A percentile compares a stretch with the other conserved stretches of the same genome.
phyloP scores from a whole-genome alignment of 2,797 vertebrate genomes.

The Sylvia borin region DNA sequence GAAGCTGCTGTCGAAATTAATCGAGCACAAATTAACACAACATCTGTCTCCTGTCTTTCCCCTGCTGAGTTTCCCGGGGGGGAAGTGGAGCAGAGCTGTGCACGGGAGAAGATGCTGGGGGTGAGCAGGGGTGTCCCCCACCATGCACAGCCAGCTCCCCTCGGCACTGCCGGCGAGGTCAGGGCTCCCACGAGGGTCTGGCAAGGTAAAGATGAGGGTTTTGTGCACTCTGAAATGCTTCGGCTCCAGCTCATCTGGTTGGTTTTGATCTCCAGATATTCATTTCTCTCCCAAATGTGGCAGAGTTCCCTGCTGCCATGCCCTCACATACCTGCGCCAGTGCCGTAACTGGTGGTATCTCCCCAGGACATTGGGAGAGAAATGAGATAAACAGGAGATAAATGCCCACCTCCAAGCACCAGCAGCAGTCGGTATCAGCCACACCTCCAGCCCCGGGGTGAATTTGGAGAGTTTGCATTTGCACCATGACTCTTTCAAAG shows the following conservation, averaged over 20 bases:
- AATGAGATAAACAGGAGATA: neutral
- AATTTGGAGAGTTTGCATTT: neutral
- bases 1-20: slow-evolving; percentile 74
- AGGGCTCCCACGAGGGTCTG: neutral
- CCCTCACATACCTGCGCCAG: neutral
- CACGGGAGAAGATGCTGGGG: fast-evolving
- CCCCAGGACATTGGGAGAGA: neutral
- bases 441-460: neutral
- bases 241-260: neutral
- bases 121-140: neutral
- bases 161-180: fast-evolving
- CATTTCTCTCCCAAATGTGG: neutral
- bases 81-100: slow-evolving; percentile 53
- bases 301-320: neutral
- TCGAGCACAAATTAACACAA: slow-evolving; percentile 78
- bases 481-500: neutral
- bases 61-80: slow-evolving; percentile 65
- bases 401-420: neutral
- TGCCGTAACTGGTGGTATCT: neutral
- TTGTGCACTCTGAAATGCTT: neutral
- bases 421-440: fast-evolving
- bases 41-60: slow-evolving; percentile 82
- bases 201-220: neutral
- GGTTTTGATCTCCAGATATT: neutral
- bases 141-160: neutral